Conservation (phyloP, 2,888 invertebrate species). For the Drosophila meridiana region DNA sequence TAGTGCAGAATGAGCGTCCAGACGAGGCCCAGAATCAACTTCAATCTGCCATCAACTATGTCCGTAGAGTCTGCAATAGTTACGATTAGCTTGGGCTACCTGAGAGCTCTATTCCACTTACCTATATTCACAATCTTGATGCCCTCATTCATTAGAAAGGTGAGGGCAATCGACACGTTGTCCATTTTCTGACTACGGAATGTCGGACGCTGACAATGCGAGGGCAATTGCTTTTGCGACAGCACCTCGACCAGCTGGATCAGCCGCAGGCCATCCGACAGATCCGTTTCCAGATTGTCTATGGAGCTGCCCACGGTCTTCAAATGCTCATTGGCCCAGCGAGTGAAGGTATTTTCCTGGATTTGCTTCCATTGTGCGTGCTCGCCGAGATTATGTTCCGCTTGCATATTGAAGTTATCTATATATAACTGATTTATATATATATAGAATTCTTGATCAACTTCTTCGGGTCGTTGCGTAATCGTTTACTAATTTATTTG, state of each 20-base stretch:
- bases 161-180: conserved; percentile 95
- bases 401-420: conserved; percentile 86
- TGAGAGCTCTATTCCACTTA: conserved; percentile 85
- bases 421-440: conserved; percentile 73
- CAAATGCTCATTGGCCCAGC: conserved; percentile 97
- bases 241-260: conserved; percentile 93
- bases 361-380: conserved; percentile 97
- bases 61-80: conserved; percentile 90
- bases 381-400: conserved; percentile 93
- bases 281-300: conserved; percentile 92
- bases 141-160: conserved; percentile 94
- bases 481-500: background rate
- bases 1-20: conserved; percentile 97
- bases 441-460: conserved; percentile 82
- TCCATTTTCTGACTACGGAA: conserved; percentile 96
- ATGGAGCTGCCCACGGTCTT: conserved; percentile 92
- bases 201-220: conserved; percentile 93
- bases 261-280: conserved; percentile 92
- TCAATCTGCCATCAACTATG: conserved; percentile 95
- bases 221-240: conserved; percentile 91
- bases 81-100: background rate
- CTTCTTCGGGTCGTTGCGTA: background rate
- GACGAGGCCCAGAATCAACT: conserved; percentile 95
- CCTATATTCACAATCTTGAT: conserved; percentile 97
- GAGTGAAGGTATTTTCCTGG: conserved; percentile 96